Evolutionary conservation across 1,140 invertebrate genomes (phyloP).

Genomic region (Pogonomyrmex barbatus): DNA sequence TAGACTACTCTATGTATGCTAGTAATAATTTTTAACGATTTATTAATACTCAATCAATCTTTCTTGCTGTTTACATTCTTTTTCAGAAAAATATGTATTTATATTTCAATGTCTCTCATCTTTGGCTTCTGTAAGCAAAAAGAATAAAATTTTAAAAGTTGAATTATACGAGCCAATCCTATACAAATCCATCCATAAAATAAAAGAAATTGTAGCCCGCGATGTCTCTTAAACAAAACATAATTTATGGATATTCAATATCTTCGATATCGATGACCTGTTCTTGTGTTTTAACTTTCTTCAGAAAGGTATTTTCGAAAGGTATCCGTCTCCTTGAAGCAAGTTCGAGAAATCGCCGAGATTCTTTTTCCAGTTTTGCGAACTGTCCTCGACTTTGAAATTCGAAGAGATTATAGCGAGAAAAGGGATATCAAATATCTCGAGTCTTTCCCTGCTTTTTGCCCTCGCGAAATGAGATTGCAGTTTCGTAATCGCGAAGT

Average conservation of each 20-base stretch:
- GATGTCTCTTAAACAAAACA: not conserved
- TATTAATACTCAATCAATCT: conserved; percentile 8
- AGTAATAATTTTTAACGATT: not conserved
- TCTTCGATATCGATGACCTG: conserved; percentile 1
- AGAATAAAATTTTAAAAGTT: conserved; percentile 26
- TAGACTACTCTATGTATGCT: not conserved
- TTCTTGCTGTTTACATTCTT: not conserved
- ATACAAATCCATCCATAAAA: conserved; percentile 8
- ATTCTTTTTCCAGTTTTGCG: conserved; percentile 66
- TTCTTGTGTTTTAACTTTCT: conserved; percentile 18
- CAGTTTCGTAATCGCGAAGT: not conserved
- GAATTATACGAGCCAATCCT: conserved; percentile 19
- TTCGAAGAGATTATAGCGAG: conserved; percentile 60
- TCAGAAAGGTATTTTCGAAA: conserved; percentile 7
- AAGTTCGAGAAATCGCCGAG: conserved; percentile 56
- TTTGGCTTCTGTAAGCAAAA: not conserved
- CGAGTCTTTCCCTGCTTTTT: conserved; percentile 28
- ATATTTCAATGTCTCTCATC: not conserved
- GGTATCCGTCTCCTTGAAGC: conserved; percentile 34
- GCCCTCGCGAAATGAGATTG: not conserved
- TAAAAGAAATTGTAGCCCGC: not conserved
- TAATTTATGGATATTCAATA: conserved; percentile 24
- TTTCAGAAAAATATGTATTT: not conserved
- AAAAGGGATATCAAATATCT: conserved; percentile 54
- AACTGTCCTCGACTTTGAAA: conserved; percentile 66